A percentile compares a stretch with the other conserved stretches of the same genome.
These are phyloP conservation scores for Bhutanitis thaidina DNA, from an alignment of 2,888 invertebrate species.

Conservation along the genomic window DNA sequence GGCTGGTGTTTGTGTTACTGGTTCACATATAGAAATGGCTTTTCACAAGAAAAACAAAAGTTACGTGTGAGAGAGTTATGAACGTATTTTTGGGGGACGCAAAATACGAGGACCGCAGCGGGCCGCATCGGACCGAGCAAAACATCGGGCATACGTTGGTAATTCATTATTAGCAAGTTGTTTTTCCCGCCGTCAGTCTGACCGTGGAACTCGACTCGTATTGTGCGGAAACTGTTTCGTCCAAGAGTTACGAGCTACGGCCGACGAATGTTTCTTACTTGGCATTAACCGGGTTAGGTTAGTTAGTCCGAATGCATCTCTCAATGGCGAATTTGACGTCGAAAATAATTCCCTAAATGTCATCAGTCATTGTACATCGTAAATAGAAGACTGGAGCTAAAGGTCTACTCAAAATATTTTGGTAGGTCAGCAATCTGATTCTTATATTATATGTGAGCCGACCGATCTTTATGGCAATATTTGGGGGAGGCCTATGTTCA, in stretches of 20 bases:
- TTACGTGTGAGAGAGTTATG: slow-evolving; percentile 23
- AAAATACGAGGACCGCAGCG: slow-evolving; percentile 29
- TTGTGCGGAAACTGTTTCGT: background rate
- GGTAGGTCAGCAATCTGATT: background rate
- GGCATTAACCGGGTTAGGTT: slow-evolving; percentile 10
- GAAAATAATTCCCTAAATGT: slow-evolving; percentile 12
- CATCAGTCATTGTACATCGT: slow-evolving; percentile 3
- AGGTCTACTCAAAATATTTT: background rate
- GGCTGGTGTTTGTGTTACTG: background rate
- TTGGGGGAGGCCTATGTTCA: too few relatives aligned
- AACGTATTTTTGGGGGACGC: slow-evolving; percentile 30
- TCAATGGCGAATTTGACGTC: slow-evolving; percentile 16
- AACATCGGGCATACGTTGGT: slow-evolving; percentile 35
- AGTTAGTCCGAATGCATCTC: slow-evolving; percentile 11
- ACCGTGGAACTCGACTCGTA: slow-evolving; percentile 5
- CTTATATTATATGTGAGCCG: too few relatives aligned
- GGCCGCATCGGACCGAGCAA: slow-evolving; percentile 24
- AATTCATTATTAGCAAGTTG: slow-evolving; percentile 62
- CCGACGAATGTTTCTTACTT: slow-evolving; percentile 1
- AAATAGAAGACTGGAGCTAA: background rate
- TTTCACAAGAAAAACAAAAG: slow-evolving; percentile 16
- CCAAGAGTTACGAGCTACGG: slow-evolving; percentile 8
- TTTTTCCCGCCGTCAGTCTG: slow-evolving; percentile 48
- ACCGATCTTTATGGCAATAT: too few relatives aligned
- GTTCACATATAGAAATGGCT: background rate